Conservation (phyloP, 35 echinoderm and acorn worm species). For the Ophioderma brevispina region DNA sequence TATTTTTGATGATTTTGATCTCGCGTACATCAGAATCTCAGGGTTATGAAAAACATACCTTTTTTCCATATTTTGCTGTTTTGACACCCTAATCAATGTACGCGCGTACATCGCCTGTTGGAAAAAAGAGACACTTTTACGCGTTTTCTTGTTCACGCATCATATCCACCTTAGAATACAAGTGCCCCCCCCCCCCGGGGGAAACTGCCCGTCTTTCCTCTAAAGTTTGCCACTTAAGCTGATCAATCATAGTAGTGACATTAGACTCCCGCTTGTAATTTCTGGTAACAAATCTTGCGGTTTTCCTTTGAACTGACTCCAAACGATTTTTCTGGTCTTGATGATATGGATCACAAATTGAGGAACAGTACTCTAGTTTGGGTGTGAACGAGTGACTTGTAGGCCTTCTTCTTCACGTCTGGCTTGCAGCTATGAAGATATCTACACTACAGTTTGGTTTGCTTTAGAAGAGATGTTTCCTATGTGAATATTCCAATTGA, state of each 20-base stretch:
- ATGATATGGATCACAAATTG: not conserved
- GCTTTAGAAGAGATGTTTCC: not conserved
- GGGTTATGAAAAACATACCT: no score
- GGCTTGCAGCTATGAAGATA: no score
- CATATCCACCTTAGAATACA: no score
- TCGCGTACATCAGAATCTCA: no score
- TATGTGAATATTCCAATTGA: not conserved
- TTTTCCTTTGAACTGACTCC: constrained; percentile 29
- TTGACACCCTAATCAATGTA: no score
- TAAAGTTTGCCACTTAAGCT: constrained; percentile 41
- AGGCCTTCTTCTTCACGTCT: not conserved
- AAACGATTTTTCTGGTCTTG: constrained; percentile 5
- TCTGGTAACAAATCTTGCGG: not conserved
- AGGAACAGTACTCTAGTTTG: not conserved
- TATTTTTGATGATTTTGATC: no score
- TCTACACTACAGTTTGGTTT: not conserved
- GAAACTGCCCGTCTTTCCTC: constrained; percentile 9
- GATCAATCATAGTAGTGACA: constrained; percentile 26
- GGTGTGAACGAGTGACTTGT: not conserved
- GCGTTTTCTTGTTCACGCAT: no score
- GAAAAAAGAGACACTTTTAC: no score
- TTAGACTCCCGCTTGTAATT: constrained; percentile 6
- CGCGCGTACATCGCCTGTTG: no score
- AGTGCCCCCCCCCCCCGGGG: no score
- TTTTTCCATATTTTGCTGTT: no score